Percentiles rank a stretch among this genome's conserved stretches.
These are phyloP conservation scores for Moxostoma hubbsi DNA, from an alignment of 2,797 vertebrate species.

Conservation along the genomic window DNA sequence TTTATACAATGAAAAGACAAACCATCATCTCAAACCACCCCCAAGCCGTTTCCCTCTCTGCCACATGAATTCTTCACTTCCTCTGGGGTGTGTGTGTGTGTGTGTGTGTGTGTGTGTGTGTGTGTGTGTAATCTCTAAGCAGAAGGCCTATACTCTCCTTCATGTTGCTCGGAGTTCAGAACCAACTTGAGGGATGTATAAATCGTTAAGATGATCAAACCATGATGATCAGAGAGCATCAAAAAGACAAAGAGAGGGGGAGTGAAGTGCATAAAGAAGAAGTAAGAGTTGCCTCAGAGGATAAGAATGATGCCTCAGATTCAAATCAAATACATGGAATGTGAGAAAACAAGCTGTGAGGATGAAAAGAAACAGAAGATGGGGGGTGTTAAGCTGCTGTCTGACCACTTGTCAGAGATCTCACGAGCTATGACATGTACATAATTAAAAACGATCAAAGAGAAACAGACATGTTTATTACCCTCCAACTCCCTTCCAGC, in stretches of 20 bases:
- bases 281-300: slow-evolving; percentile 1
- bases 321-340: background rate
- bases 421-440: slow-evolving; percentile 16
- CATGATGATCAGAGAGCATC: slow-evolving; percentile 15
- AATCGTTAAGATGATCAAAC: slow-evolving; percentile 8
- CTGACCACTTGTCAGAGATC: slow-evolving; percentile 39
- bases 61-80: background rate
- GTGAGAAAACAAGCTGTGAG: background rate
- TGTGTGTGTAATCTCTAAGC: background rate
- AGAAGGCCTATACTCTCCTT: background rate
- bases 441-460: slow-evolving; percentile 55
- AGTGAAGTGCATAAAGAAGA: background rate
- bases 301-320: background rate
- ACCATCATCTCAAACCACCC: background rate
- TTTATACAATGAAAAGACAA: background rate
- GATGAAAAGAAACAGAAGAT: slow-evolving; percentile 24
- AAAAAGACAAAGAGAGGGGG: slow-evolving; percentile 8
- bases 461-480: slow-evolving; percentile 44
- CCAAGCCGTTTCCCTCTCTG: background rate
- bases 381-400: slow-evolving; percentile 22
- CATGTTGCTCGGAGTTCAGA: background rate
- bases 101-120: background rate
- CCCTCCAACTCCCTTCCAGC: slow-evolving; percentile 29
- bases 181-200: background rate
- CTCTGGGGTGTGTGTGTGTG: background rate